A percentile compares a stretch with the other conserved stretches of the same genome.
Conservation (phyloP, 2,113 vertebrate species). For the Puntigrus tetrazona region DNA sequence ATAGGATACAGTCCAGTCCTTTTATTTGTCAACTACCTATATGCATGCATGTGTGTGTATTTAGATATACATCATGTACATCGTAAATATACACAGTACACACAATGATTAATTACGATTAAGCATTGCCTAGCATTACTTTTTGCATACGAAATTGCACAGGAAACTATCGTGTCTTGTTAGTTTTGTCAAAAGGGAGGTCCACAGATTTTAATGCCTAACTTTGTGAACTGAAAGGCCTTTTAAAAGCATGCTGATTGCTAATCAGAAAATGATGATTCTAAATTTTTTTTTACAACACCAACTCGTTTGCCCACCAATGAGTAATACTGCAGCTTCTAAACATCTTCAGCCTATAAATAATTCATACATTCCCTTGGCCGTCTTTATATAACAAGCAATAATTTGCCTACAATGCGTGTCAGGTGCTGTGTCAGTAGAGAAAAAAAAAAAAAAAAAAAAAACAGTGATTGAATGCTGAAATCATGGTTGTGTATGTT, state of each 20-base stretch:
- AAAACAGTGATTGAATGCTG: constrained; percentile 46
- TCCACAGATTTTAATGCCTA: not conserved
- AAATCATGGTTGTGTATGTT: constrained; percentile 37
- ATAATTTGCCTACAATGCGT: constrained; percentile 51
- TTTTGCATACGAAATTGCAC: not conserved
- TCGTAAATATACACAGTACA: too few species aligned
- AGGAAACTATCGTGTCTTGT: not conserved
- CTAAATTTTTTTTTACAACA: constrained; percentile 24
- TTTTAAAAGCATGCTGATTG: constrained; percentile 51
- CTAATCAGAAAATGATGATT: constrained; percentile 43
- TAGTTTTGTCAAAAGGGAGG: not conserved
- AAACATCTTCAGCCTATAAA: constrained; percentile 40
- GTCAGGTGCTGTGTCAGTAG: constrained; percentile 41
- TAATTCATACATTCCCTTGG: constrained; percentile 38
- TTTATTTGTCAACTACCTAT: too few species aligned
- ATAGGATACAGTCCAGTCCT: too few species aligned
- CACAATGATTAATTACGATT: too few species aligned
- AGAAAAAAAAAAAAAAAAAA: constrained; percentile 23
- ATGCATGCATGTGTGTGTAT: too few species aligned
- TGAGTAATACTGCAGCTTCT: constrained; percentile 45
- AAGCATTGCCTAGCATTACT: too few species aligned
- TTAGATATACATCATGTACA: too few species aligned
- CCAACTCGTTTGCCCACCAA: constrained; percentile 28
- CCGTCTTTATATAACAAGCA: constrained; percentile 48
- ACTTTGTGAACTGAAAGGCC: constrained; percentile 41